Evolutionary conservation across 2,113 vertebrate species (phyloP).

Genomic region (Microcebus jonahi): DNA sequence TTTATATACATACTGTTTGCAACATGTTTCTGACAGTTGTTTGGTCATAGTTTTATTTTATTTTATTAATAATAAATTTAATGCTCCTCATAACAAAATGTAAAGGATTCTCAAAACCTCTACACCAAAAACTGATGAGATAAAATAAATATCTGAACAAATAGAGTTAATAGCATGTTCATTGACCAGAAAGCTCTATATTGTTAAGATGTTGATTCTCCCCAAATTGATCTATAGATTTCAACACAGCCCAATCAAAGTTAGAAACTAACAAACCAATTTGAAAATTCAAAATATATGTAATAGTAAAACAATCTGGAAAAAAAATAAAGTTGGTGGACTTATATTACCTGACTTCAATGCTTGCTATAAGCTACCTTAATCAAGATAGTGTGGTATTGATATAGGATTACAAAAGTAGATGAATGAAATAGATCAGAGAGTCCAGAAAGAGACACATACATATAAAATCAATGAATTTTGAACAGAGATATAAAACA

Average conservation of each 20-base stretch:
- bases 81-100: neutral
- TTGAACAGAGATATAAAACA: neutral
- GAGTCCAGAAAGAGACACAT: too few species aligned
- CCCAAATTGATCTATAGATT: neutral
- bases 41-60: neutral
- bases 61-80: neutral
- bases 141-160: neutral
- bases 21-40: too few species aligned
- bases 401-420: neutral
- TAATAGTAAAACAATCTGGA: neutral
- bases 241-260: neutral
- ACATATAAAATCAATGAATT: neutral
- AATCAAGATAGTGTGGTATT: neutral
- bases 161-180: neutral
- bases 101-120: neutral
- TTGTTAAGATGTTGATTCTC: neutral
- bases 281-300: neutral
- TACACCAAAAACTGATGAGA: neutral
- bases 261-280: neutral
- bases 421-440: neutral
- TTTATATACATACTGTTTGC: too few species aligned
- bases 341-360: neutral
- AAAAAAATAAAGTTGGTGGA: neutral
- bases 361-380: neutral
- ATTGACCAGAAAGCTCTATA: neutral